These are phyloP conservation scores for Psittacula derbiana DNA, from an alignment of 2,797 vertebrate genomes.

Conservation along the genomic window DNA sequence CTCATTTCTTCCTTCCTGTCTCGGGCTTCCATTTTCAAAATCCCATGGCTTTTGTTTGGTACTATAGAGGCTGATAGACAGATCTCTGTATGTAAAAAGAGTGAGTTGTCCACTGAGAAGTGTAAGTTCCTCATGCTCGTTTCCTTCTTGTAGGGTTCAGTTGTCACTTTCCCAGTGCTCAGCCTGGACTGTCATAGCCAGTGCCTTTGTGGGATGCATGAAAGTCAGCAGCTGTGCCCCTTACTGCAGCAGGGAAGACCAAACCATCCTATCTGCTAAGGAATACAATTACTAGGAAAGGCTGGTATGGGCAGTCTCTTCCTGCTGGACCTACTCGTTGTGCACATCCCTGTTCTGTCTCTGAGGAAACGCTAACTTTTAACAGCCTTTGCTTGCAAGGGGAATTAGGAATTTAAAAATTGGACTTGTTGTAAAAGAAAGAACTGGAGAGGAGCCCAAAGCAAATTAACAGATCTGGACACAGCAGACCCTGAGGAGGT, in stretches of 20 bases:
- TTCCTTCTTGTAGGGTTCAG: not conserved
- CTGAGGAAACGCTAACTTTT: not conserved
- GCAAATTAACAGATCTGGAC: slow-evolving; percentile 53
- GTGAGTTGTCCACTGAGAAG: accelerated
- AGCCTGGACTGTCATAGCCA: not conserved
- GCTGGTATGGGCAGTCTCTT: not conserved
- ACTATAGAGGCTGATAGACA: not conserved
- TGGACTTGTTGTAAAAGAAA: not conserved
- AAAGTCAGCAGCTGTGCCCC: not conserved
- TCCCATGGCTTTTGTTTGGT: not conserved
- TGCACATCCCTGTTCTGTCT: not conserved
- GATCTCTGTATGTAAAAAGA: not conserved
- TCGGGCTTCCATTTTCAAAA: not conserved
- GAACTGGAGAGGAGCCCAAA: slow-evolving; percentile 54
- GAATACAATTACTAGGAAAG: not conserved
- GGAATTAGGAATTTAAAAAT: not conserved
- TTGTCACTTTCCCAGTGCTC: accelerated
- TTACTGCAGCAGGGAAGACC: not conserved
- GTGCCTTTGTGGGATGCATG: not conserved
- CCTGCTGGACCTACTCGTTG: not conserved
- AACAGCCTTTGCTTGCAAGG: not conserved
- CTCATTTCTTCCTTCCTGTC: not conserved
- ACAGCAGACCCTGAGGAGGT: not conserved
- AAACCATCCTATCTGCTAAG: not conserved
- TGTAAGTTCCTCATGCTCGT: accelerated